Percentiles rank a stretch among this genome's conserved stretches.
phyloP scores from a whole-genome alignment of 2,113 vertebrate genomes.

The Crocuta crocuta region DNA sequence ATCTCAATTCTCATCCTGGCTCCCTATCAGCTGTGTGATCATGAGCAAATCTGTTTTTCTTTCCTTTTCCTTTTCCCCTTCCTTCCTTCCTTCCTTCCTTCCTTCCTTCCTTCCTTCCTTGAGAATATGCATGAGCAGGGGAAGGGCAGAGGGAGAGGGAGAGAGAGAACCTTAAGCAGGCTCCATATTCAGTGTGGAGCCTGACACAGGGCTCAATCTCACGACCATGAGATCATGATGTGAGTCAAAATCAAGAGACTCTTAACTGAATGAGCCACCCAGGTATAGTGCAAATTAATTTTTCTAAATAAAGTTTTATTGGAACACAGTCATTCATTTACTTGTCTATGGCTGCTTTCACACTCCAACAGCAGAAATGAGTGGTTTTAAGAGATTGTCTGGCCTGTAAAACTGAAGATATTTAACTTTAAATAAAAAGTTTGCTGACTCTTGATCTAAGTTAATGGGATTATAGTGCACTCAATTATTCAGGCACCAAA shows the following conservation, averaged over 20 bases:
- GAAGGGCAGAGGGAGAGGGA: too few species aligned
- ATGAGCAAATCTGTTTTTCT: background rate
- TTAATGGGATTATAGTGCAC: conserved; percentile 1
- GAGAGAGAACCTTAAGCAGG: too few species aligned
- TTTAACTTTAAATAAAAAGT: background rate
- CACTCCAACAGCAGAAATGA: background rate
- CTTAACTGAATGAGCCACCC: too few species aligned
- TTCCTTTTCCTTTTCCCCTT: too few species aligned
- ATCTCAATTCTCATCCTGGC: conserved; percentile 24
- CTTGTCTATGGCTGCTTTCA: background rate
- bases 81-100: too few species aligned
- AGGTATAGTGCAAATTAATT: background rate
- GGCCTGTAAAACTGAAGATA: conserved; percentile 1
- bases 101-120: too few species aligned
- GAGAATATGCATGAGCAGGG: too few species aligned
- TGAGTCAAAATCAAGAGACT: too few species aligned
- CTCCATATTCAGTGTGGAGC: too few species aligned
- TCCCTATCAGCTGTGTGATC: background rate
- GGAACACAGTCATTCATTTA: background rate
- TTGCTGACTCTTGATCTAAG: background rate
- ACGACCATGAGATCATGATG: too few species aligned
- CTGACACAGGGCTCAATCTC: too few species aligned
- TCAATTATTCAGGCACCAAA: conserved; percentile 30
- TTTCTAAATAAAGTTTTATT: conserved; percentile 61
- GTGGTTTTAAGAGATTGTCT: conserved; percentile 22